These are phyloP conservation scores for Lonchura striata DNA, from an alignment of 2,113 vertebrate genomes.

Conservation along the genomic window DNA sequence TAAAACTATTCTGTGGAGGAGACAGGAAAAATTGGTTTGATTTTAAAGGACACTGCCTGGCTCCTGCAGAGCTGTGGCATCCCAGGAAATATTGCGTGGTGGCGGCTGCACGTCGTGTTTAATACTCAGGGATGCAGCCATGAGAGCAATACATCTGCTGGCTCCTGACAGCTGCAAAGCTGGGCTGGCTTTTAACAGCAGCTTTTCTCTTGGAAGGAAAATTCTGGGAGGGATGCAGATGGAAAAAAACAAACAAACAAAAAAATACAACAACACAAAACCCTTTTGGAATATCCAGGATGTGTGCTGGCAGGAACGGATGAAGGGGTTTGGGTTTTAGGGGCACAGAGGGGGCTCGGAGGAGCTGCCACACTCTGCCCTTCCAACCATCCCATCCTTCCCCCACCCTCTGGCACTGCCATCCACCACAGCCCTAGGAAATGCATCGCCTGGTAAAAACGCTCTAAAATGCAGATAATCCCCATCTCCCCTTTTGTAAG, in stretches of 20 bases:
- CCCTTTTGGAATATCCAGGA: neutral
- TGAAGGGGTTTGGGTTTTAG: neutral
- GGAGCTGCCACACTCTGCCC: neutral
- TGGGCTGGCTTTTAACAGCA: neutral
- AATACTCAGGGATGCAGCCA: constrained; percentile 50
- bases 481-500: neutral
- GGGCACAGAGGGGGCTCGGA: rapidly evolving
- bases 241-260: no score
- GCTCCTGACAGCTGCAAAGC: constrained; percentile 44
- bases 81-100: constrained; percentile 43
- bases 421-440: rapidly evolving
- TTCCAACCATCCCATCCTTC: neutral
- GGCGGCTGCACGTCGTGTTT: neutral
- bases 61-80: neutral
- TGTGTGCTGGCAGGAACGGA: rapidly evolving
- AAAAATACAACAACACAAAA: rapidly evolving
- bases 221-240: neutral
- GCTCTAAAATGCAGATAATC: neutral
- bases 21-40: constrained; percentile 51
- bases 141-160: constrained; percentile 33
- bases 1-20: constrained; percentile 52
- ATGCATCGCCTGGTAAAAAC: neutral
- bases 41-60: constrained; percentile 50
- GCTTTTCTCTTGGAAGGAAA: neutral
- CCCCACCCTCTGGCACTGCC: neutral